Conservation (phyloP, 2,797 vertebrate genomes). For the Periparus ater region DNA sequence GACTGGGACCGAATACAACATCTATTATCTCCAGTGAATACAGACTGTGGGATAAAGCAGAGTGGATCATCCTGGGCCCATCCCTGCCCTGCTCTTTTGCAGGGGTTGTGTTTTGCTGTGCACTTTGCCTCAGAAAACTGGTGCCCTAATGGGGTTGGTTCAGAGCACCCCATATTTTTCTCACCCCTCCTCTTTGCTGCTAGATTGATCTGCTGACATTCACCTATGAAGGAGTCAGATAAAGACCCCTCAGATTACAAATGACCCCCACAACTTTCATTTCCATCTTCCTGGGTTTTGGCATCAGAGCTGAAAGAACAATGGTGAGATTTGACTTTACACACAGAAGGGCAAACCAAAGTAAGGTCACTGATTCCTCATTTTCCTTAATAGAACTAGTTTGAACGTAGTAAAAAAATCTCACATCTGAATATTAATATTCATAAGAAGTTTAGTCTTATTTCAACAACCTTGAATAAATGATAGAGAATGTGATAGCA, state of each 20-base stretch:
- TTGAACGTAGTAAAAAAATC: constrained; percentile 14
- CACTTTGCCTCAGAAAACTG: neutral
- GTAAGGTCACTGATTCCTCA: neutral
- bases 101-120: neutral
- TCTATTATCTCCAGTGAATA: neutral
- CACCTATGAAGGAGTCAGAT: neutral
- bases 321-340: neutral
- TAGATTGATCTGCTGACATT: neutral
- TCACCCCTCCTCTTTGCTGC: neutral
- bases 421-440: constrained; percentile 20
- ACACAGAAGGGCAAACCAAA: fast-evolving
- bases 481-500: constrained; percentile 35
- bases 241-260: neutral
- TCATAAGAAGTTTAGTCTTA: constrained; percentile 31
- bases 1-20: neutral
- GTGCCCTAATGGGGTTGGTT: neutral
- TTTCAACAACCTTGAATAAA: constrained; percentile 58
- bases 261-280: neutral
- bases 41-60: neutral
- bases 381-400: neutral
- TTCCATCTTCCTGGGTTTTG: neutral
- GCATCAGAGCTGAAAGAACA: neutral
- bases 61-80: neutral
- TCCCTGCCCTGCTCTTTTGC: neutral
- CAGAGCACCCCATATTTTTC: neutral